Evolutionary conservation across 2,888 invertebrate genomes (phyloP), one percentile per base, ranked within the genome.

Genomic region (Ernsta delagoae): DNA sequence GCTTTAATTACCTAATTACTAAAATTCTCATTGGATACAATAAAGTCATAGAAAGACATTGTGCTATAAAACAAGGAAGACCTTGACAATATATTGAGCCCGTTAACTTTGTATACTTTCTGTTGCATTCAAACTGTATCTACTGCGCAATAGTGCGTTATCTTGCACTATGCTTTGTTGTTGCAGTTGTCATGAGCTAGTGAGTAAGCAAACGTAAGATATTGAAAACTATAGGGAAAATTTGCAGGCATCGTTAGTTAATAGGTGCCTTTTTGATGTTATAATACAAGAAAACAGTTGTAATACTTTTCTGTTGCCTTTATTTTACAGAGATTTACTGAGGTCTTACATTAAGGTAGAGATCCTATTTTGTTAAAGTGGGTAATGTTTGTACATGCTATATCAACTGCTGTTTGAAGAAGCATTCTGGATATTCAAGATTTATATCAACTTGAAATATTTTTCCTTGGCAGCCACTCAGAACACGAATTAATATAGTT

Each of bases 111-210:
- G 59, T 65, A 59, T 59, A 53, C 50, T 53, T 59, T 57, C 45
- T 65, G 45, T 34, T 50, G 50, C 50, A 50, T 50, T 16, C 16
- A 16, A 16, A n/a, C 45, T 24, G 31, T 24, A 3, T 12, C 59
- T n/a, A 65, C 59, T 65, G 57, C 65, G 64, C 64, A 65, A 56
- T 65, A 65, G 34, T 12, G 56, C 56, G 56, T 65, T 65, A 56
- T 65, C 64, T 57, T 43, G 31, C 63, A 43, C 41, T 64, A 45
- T 56, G 56, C 56, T 56, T 57, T 57, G 56, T 65, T 65, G 34
- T 9, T 56, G 56, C 34, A 41, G 39, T 57, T 57, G 56, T 65
- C 57, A 56, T 34, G 57, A 12, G 57, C 5, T 7, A 31, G 12
- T 45, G 45, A 56, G 24, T 65, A 45, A 65, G 45, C 45, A n/a